Base-by-base conservation (phyloP, 2,888 invertebrate genomes). In the Lasioglossum malachurum region DNA sequence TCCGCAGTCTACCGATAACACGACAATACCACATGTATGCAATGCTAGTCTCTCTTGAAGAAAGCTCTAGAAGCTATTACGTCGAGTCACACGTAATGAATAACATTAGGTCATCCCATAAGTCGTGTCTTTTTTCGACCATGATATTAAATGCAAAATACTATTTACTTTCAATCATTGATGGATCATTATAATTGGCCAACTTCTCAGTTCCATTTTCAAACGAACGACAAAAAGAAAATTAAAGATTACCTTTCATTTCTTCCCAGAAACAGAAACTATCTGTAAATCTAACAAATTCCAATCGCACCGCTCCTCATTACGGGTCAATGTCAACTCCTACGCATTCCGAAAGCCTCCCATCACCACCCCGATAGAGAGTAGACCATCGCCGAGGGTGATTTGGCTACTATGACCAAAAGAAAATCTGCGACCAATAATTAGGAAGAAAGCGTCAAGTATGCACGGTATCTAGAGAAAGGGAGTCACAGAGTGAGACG, bases 351-450 rank as follows among this genome's bases (percentile, higher is more conserved):
- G 12, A n/a, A n/a, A n/a, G 57, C n/a, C n/a, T 57, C 12, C 12
- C n/a, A n/a, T 57, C n/a, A 0, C 12, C 57, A 1, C n/a, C n/a
- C 57, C 3, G 2, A 12, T 12, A 4, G 3, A n/a, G 57, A n/a
- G 57, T 1, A 10, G n/a, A 12, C 4, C 0, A 1, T 4, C 4
- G n/a, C 0, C n/a, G 12, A 57, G 57, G 1, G 12, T n/a, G n/a
- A 12, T 4, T 12, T 0, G n/a, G 12, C n/a, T 57, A 12, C n/a
- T 12, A 57, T 12, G n/a, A n/a, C 12, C 4, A 57, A 57, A n/a
- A 4, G 12, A 57, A n/a, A 53, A 53, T 4, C 5, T 10, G 60
- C 16, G 14, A 7, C 31, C 64, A 64, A 19, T 69, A 69, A 69
- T 69, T 38, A 23, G 4, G 38, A 69, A 69, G 69, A 69, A 69